Percentiles rank a stretch among this genome's conserved stretches.
These are phyloP conservation scores for Montipora foliosa DNA, from an alignment of 64 coral and sea anemone genomes.

Conservation along the genomic window DNA sequence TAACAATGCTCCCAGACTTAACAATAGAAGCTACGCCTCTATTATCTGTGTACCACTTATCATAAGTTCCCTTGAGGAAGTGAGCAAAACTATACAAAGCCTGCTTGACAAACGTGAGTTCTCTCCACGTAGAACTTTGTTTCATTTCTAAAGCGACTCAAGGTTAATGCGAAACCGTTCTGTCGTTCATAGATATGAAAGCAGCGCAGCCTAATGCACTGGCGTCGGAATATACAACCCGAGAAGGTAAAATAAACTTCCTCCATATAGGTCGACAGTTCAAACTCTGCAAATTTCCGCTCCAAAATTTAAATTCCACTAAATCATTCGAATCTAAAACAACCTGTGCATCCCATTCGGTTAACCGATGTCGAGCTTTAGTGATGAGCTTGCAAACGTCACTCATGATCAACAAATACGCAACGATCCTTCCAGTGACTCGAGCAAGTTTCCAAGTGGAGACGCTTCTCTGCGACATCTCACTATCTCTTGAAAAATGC, in stretches of 20 bases:
- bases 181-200: neutral
- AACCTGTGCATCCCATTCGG: neutral
- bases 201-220: slow-evolving; percentile 43
- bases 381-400: no score
- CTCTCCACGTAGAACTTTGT: slow-evolving; percentile 40
- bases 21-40: slow-evolving; percentile 37
- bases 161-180: neutral
- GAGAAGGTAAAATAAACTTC: neutral
- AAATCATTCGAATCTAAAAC: neutral
- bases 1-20: slow-evolving; percentile 43
- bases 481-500: no score
- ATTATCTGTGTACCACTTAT: slow-evolving; percentile 35
- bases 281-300: neutral
- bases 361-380: no score
- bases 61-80: neutral
- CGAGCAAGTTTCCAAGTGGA: no score
- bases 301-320: slow-evolving; percentile 7
- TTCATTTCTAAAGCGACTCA: slow-evolving; percentile 29
- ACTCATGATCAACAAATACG: no score
- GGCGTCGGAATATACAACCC: slow-evolving; percentile 21
- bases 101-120: slow-evolving; percentile 9
- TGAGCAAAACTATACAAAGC: slow-evolving; percentile 20
- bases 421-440: no score
- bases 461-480: no score
- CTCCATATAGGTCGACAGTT: slow-evolving; percentile 2